phyloP scores from a whole-genome alignment of 2,888 invertebrate species.

The Leucoma salicis region DNA sequence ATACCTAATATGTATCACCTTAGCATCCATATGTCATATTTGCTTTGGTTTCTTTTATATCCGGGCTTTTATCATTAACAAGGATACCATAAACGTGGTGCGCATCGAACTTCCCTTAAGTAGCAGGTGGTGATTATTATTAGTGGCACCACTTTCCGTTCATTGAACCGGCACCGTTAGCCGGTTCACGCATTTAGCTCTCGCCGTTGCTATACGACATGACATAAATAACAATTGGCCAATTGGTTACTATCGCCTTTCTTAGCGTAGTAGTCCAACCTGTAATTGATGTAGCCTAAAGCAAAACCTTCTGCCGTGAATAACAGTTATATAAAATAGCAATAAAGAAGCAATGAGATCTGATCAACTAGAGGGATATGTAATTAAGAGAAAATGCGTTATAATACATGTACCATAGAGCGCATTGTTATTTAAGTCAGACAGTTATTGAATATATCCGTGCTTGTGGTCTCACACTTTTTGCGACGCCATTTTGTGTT shows the following conservation, averaged over 20 bases:
- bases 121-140: constrained; percentile 74
- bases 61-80: constrained; percentile 31
- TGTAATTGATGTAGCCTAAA: neutral
- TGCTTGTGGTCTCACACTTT: constrained; percentile 51
- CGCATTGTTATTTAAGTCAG: constrained; percentile 62
- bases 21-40: constrained; percentile 23
- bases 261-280: neutral
- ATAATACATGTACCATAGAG: constrained; percentile 33
- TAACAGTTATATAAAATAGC: constrained; percentile 12
- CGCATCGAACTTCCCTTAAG: constrained; percentile 56
- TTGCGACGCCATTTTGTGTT: constrained; percentile 64
- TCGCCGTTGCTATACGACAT: constrained; percentile 62
- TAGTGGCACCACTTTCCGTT: constrained; percentile 70
- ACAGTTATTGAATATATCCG: constrained; percentile 50
- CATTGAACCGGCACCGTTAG: constrained; percentile 78
- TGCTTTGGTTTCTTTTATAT: constrained; percentile 13
- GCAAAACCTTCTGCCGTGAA: neutral
- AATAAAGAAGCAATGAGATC: constrained; percentile 14
- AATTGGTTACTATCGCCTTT: constrained; percentile 49
- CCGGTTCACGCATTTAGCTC: constrained; percentile 72
- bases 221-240: constrained; percentile 75
- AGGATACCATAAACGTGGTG: constrained; percentile 53
- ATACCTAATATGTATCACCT: too few species aligned
- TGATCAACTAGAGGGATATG: constrained; percentile 20
- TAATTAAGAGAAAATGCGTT: neutral